Conservation (phyloP, 2,888 invertebrate genomes). For the Lobophora halterata region DNA sequence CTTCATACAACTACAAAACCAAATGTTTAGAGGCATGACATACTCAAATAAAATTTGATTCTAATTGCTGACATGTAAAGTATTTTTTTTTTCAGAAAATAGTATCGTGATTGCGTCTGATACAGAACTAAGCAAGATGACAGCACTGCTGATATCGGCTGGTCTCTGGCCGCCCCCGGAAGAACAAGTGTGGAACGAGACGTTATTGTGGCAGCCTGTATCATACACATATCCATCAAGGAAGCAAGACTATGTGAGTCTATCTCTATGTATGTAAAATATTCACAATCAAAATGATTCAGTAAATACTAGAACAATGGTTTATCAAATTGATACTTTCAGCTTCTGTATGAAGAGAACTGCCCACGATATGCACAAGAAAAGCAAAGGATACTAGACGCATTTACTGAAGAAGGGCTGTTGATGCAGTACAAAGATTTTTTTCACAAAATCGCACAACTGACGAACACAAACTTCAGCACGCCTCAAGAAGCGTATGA, state of each 20-base stretch:
- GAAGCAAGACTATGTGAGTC: conserved; percentile 64
- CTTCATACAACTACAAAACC: neutral
- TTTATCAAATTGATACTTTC: conserved; percentile 29
- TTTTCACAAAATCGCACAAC: conserved; percentile 67
- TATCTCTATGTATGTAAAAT: conserved; percentile 7
- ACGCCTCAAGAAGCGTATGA: conserved; percentile 71
- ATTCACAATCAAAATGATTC: too few species aligned
- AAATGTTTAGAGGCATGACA: too few species aligned
- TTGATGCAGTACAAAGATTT: conserved; percentile 64
- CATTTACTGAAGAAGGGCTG: conserved; percentile 66
- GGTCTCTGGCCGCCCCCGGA: conserved; percentile 84
- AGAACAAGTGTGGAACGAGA: conserved; percentile 74
- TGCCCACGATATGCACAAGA: conserved; percentile 71
- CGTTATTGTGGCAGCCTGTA: conserved; percentile 82
- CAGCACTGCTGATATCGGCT: conserved; percentile 84
- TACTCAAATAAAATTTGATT: too few species aligned
- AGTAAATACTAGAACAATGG: neutral
- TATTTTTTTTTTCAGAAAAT: conserved; percentile 39
- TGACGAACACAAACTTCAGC: conserved; percentile 73
- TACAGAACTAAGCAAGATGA: conserved; percentile 87
- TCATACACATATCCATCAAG: conserved; percentile 74
- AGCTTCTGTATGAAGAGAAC: conserved; percentile 73
- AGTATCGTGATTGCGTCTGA: conserved; percentile 83
- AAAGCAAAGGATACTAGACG: conserved; percentile 63
- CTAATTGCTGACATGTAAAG: neutral